These are phyloP conservation scores for Thamnophis sirtalis DNA, from an alignment of 2,113 vertebrate genomes.

Conservation along the genomic window DNA sequence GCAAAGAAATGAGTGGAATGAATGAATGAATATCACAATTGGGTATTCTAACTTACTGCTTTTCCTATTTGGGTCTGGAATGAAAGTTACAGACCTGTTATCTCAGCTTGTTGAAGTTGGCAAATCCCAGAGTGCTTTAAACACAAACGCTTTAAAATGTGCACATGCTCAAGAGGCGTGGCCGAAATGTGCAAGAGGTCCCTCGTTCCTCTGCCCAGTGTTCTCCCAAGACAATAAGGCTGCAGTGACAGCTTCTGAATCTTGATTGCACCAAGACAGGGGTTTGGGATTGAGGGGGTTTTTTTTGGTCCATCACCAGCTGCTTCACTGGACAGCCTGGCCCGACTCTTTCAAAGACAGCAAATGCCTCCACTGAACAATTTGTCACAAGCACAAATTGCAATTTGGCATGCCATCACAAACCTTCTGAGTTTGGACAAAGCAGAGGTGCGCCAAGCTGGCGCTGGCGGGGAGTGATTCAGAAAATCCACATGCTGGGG, in stretches of 20 bases:
- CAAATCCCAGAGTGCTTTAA: neutral
- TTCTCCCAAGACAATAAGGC: neutral
- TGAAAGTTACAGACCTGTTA: neutral
- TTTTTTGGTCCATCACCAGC: neutral
- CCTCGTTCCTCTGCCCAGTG: neutral
- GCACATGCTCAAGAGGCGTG: neutral
- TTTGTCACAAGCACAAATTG: neutral
- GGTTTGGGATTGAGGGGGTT: neutral
- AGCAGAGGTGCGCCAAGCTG: neutral
- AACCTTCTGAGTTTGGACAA: neutral
- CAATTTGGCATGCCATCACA: constrained; percentile 1
- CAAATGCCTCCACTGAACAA: neutral
- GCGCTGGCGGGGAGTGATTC: neutral
- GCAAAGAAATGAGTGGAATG: neutral
- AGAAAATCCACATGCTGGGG: neutral
- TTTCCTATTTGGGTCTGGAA: neutral
- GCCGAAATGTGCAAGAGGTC: neutral
- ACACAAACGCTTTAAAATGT: neutral
- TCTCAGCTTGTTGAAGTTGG: neutral
- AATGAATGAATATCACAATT: neutral
- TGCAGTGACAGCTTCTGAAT: neutral
- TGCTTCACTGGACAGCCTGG: neutral
- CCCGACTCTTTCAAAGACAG: neutral
- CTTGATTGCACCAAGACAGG: neutral
- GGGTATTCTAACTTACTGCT: neutral